phyloP scores from a whole-genome alignment of 2,113 vertebrate species.

The Mugil cephalus region DNA sequence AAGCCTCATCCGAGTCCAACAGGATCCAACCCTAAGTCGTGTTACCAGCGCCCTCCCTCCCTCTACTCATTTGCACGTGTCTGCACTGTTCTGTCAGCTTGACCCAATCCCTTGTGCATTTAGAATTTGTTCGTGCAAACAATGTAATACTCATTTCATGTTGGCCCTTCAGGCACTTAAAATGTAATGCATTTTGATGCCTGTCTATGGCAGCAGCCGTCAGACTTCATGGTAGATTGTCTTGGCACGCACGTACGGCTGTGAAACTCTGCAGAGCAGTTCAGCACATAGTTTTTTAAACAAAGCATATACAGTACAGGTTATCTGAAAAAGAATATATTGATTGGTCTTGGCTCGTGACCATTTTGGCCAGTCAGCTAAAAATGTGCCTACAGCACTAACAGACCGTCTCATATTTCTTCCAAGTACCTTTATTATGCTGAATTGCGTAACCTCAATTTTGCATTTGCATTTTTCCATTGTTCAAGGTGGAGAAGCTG shows the following conservation, averaged over 20 bases:
- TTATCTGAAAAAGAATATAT: slow-evolving; percentile 43
- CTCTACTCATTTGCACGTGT: neutral
- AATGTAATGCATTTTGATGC: neutral
- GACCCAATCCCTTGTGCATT: neutral
- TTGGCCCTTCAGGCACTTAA: neutral
- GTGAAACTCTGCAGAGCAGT: slow-evolving; percentile 8
- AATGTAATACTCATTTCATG: neutral
- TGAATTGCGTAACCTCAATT: slow-evolving; percentile 24
- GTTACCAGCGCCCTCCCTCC: neutral
- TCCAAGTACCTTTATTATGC: slow-evolving; percentile 28
- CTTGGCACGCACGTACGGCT: neutral
- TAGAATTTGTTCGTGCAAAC: slow-evolving; percentile 1
- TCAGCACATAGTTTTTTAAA: slow-evolving; percentile 22
- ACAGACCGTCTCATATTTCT: slow-evolving; percentile 39
- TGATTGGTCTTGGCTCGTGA: slow-evolving; percentile 52
- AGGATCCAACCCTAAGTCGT: neutral
- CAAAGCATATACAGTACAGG: slow-evolving; percentile 1
- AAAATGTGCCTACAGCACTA: slow-evolving; percentile 48
- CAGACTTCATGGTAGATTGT: neutral
- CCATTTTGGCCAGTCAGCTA: slow-evolving; percentile 37
- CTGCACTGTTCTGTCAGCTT: neutral
- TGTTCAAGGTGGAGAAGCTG: neutral
- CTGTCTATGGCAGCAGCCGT: neutral
- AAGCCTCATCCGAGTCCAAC: slow-evolving; percentile 3
- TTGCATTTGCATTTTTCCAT: slow-evolving; percentile 33